Percentiles rank a stretch among this genome's conserved stretches.
phyloP scores from a whole-genome alignment of 1,140 invertebrate species.

The Periplaneta americana region DNA sequence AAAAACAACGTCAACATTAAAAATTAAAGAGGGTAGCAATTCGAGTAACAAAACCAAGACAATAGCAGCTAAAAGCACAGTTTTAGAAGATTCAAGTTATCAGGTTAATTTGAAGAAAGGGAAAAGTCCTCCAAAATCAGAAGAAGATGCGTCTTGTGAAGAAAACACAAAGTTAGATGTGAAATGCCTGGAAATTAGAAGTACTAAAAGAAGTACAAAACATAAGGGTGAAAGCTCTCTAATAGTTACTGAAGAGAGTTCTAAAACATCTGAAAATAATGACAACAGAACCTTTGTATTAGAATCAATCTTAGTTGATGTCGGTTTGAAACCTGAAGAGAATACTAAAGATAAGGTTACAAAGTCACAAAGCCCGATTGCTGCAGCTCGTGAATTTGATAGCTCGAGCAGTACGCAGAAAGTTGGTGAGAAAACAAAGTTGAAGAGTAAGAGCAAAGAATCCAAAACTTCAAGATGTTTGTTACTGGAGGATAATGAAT shows the following conservation, averaged over 20 bases:
- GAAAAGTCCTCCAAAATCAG: background rate
- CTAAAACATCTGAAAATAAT: background rate
- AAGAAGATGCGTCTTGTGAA: background rate
- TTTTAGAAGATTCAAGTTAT: background rate
- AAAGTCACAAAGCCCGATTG: background rate
- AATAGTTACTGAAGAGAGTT: background rate
- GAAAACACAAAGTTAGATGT: background rate
- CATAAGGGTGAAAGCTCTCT: background rate
- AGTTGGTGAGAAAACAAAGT: background rate
- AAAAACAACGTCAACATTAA: background rate
- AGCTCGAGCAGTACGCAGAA: background rate
- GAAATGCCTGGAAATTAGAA: background rate
- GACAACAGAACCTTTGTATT: background rate
- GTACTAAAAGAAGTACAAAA: background rate
- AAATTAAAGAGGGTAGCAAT: background rate
- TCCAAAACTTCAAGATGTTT: background rate
- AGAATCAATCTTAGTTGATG: background rate
- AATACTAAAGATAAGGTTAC: background rate
- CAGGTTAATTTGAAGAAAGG: background rate
- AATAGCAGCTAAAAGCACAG: background rate
- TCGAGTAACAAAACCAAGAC: background rate
- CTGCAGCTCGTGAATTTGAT: no score
- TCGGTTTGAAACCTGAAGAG: background rate
- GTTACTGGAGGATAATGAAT: background rate
- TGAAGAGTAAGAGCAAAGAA: no score